A percentile compares a stretch with the other conserved stretches of the same genome.
Evolutionary conservation across 2,113 vertebrate genomes (phyloP).

Genomic region (Semnornis frantzii): DNA sequence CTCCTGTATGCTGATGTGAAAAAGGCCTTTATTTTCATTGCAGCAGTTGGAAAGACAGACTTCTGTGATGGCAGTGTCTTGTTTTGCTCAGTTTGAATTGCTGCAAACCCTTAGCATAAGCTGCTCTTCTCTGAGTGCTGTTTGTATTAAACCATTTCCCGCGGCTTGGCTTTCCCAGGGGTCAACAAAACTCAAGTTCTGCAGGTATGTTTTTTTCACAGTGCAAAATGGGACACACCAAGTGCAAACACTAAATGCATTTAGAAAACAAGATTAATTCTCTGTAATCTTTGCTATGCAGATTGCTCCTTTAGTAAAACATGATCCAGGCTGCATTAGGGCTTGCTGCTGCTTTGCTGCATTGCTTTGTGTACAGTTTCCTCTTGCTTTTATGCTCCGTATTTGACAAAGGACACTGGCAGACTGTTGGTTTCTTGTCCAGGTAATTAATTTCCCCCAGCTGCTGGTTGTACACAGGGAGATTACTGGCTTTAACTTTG

Average conservation of each 20-base stretch:
- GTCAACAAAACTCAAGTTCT: not conserved
- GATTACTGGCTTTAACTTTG: not conserved
- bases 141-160: not conserved
- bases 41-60: not conserved
- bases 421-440: not conserved
- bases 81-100: not conserved
- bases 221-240: not conserved
- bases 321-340: not conserved
- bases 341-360: not conserved
- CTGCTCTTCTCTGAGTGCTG: not conserved
- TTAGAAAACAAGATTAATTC: not conserved
- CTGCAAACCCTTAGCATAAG: not conserved
- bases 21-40: conserved; percentile 38
- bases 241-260: not conserved
- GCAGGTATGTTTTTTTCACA: not conserved
- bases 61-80: not conserved
- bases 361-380: not conserved
- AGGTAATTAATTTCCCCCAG: conserved; percentile 16
- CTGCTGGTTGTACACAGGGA: not conserved
- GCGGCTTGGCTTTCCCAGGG: not conserved
- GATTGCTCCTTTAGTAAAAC: not conserved
- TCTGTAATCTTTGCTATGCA: not conserved
- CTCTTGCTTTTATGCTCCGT: not conserved
- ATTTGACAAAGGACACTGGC: not conserved
- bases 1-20: conserved; percentile 14